These are phyloP conservation scores for Lepus europaeus DNA, from an alignment of 2,113 vertebrate genomes.

Conservation along the genomic window DNA sequence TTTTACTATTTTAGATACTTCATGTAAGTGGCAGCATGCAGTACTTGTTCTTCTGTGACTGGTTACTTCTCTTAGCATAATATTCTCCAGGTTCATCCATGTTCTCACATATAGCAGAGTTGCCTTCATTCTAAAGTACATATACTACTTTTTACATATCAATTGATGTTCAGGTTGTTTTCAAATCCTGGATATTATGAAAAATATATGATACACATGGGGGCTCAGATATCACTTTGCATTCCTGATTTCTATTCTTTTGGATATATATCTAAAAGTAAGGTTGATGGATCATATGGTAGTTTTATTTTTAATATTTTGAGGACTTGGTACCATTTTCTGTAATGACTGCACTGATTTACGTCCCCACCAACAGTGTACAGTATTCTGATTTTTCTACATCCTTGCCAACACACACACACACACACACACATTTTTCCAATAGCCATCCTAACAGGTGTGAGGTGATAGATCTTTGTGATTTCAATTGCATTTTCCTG, in stretches of 20 bases:
- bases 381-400: neutral
- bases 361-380: neutral
- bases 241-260: neutral
- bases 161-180: neutral
- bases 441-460: neutral
- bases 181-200: neutral
- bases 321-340: neutral
- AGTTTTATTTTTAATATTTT: neutral
- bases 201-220: neutral
- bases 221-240: neutral
- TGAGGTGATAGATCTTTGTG: neutral
- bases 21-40: neutral
- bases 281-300: too few relatives aligned
- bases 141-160: neutral
- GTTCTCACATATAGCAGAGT: neutral
- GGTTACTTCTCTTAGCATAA: neutral
- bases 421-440: neutral
- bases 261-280: neutral
- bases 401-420: neutral
- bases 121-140: neutral
- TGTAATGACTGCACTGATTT: neutral
- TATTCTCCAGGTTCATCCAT: neutral
- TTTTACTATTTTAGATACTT: neutral
- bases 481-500: neutral
- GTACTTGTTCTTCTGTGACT: neutral